Percentiles rank a stretch among this genome's conserved stretches.
Conservation (phyloP, 2,888 invertebrate genomes). For the Drosophila cognata region DNA sequence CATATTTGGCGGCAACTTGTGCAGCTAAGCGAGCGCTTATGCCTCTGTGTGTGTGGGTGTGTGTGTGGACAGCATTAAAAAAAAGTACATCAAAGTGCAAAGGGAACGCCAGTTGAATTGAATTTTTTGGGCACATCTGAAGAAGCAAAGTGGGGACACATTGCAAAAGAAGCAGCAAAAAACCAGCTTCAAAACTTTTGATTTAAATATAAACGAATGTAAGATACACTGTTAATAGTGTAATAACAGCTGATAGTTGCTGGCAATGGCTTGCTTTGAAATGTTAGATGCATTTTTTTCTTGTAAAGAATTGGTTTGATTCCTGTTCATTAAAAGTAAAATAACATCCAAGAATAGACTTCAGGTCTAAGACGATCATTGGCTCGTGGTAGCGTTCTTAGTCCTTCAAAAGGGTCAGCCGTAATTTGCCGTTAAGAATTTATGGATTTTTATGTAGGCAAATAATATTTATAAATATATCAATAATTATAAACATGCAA, state of each 20-base stretch:
- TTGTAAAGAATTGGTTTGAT: no score
- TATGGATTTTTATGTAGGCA: no score
- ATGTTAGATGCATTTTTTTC: no score
- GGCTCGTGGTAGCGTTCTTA: neutral
- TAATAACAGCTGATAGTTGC: neutral
- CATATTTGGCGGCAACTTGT: constrained; percentile 66
- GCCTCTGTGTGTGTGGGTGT: neutral
- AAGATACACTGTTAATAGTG: neutral
- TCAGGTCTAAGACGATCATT: no score
- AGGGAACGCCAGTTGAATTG: constrained; percentile 68
- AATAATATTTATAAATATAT: no score
- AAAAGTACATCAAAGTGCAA: constrained; percentile 64
- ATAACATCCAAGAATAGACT: no score
- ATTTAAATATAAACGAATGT: neutral
- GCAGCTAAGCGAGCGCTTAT: constrained; percentile 22
- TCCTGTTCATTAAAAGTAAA: no score
- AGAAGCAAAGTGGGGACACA: constrained; percentile 60
- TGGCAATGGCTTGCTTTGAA: neutral
- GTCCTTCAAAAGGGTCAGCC: no score
- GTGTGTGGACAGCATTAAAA: constrained; percentile 25
- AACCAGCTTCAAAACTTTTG: neutral
- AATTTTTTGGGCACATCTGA: constrained; percentile 71
- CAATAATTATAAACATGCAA: neutral
- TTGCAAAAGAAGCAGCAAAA: constrained; percentile 21
- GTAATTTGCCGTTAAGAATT: no score